Evolutionary conservation across 64 coral and sea anemone species (phyloP).

Genomic region (Pocillopora verrucosa): DNA sequence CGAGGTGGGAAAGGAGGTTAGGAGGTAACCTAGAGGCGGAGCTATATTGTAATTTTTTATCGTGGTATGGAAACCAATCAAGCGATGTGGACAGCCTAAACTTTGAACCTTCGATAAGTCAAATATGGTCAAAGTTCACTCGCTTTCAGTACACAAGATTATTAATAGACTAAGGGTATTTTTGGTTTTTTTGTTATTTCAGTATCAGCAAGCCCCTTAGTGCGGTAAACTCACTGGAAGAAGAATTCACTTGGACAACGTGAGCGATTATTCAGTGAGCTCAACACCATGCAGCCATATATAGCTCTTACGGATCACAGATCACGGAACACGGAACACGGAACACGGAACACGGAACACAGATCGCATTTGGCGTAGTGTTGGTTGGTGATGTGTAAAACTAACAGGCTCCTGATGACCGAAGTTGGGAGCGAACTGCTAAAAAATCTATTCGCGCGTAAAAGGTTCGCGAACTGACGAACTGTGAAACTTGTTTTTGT

Average conservation of each 20-base stretch:
- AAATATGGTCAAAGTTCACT: background rate
- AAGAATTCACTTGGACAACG: constrained; percentile 79
- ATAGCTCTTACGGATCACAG: background rate
- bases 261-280: background rate
- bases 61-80: background rate
- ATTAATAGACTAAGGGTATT: background rate
- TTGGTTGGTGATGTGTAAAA: no score
- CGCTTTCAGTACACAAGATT: background rate
- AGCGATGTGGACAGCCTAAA: background rate
- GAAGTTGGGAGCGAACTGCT: no score
- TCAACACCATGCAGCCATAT: background rate
- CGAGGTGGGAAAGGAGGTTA: no score
- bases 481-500: no score
- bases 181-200: constrained; percentile 4
- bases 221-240: constrained; percentile 73
- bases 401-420: no score
- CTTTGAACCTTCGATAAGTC: background rate
- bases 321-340: no score
- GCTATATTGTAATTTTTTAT: no score
- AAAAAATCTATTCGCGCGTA: no score
- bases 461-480: no score
- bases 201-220: constrained; percentile 81
- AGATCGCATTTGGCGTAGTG: no score
- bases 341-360: background rate
- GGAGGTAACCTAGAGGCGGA: no score